Evolutionary conservation across 2,888 invertebrate species (phyloP), one percentile per base, ranked within the genome.

Genomic region (Drosophila nigritarsus): DNA sequence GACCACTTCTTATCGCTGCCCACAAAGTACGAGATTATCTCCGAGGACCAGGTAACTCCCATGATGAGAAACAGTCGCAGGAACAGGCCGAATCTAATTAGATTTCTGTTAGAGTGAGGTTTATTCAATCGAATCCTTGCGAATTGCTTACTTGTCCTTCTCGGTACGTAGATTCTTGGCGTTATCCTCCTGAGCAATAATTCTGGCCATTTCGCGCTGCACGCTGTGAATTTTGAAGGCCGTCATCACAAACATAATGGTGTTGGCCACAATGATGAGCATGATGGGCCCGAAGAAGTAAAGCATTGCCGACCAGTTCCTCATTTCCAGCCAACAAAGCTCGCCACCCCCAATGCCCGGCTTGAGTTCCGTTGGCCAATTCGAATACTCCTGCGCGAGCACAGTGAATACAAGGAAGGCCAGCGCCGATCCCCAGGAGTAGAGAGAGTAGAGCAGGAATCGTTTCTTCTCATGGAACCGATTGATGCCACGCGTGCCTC

Each of bases 11-110:
- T 87, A 27, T 91, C 94, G 5, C 70, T 61, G 69, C 95, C 95
- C 2, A 94, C 94, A 27, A 95, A 94, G 94, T 96, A 97, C 49
- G 97, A 96, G 68, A 97, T 93, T 56, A 97, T 94, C 91, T 97
- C 97, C 93, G 96, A 95, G 0, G 95, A 94, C 97, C 97, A 97
- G 89, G 96, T 97, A 24, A 97, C 95, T 0, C 97, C 97, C 97
- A 97, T 97, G 34, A 97, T 96, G 82, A 97, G 94, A 91, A 97
- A 96, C 40, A 97, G 93, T 89, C 97, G 97, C 83, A 97, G 89
- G 91, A 97, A 97, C 4, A 97, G 93, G 34, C 95, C 95, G 91
- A 96, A 97, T 93, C 97, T 97, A 27, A 40, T 58, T 13, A 27
- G 30, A 29, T 40, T 48, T 9, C 32, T 27, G 50, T 51, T 65